These are phyloP conservation scores for Petrocephalus sullivani DNA, from an alignment of 2,797 vertebrate species.

Conservation along the genomic window DNA sequence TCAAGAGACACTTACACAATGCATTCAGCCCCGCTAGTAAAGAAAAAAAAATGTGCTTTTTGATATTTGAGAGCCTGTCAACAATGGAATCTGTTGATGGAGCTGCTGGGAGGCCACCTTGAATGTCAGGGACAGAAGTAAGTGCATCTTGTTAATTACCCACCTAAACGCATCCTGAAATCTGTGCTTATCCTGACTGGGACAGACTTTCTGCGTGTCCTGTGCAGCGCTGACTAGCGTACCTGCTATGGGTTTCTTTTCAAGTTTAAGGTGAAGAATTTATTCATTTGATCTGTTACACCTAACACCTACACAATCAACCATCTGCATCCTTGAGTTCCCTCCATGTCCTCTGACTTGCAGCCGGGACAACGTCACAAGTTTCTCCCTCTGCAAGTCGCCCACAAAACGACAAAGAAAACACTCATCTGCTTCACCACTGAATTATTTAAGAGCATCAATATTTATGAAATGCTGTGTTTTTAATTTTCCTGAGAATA, in stretches of 20 bases:
- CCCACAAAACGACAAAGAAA: background rate
- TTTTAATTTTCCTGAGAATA: background rate
- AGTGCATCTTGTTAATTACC: background rate
- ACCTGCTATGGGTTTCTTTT: background rate
- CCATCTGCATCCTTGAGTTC: background rate
- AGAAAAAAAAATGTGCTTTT: background rate
- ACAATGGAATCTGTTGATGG: background rate
- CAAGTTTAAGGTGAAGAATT: background rate
- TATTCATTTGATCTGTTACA: constrained; percentile 6
- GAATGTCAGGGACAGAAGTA: background rate
- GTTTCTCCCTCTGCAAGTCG: background rate
- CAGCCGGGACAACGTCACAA: background rate
- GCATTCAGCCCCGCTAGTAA: background rate
- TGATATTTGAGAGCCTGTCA: constrained; percentile 12
- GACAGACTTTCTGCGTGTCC: background rate
- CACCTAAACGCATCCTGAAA: background rate
- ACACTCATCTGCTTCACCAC: background rate
- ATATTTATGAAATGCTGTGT: constrained; percentile 15
- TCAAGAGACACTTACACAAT: background rate
- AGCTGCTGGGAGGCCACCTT: background rate
- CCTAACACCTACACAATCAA: background rate
- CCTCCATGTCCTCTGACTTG: background rate
- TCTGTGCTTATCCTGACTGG: background rate
- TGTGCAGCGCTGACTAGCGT: background rate
- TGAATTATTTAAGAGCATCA: constrained; percentile 12